Evolutionary conservation across 2,888 invertebrate species (phyloP).

Genomic region (Sphecodes monilicornis): DNA sequence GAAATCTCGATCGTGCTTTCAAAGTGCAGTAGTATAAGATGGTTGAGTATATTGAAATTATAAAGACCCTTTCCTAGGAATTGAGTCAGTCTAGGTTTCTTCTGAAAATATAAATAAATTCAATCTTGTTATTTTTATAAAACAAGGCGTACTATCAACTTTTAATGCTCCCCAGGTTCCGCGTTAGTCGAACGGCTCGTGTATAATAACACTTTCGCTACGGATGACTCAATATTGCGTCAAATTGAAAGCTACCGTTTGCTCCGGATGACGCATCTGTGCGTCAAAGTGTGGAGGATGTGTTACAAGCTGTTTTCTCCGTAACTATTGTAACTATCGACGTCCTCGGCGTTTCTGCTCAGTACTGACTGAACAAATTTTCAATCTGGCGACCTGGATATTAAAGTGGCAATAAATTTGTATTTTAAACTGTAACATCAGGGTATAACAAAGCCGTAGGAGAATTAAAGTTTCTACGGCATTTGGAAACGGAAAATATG

Average conservation of each 20-base stretch:
- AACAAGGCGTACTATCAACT: background rate
- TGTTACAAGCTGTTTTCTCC: conserved; percentile 5
- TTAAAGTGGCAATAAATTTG: background rate
- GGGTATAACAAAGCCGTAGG: background rate
- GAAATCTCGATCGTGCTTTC: background rate
- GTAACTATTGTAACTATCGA: background rate
- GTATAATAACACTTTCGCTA: background rate
- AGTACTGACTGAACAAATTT: background rate
- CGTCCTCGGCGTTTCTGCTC: background rate
- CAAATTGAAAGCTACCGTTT: background rate
- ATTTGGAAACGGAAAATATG: background rate
- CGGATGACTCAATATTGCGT: conserved; percentile 9
- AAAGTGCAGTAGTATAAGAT: background rate
- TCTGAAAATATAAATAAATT: background rate
- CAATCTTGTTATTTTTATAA: background rate
- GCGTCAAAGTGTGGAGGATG: conserved; percentile 2
- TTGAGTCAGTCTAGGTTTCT: too few species aligned
- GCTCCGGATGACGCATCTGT: conserved; percentile 2
- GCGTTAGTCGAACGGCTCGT: background rate
- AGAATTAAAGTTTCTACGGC: background rate
- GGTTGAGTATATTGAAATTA: background rate
- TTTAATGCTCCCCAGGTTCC: background rate
- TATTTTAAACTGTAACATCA: background rate
- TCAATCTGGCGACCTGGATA: background rate
- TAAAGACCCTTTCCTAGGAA: background rate